Evolutionary conservation across 2,888 invertebrate species (phyloP), one percentile per base, ranked within the genome.

Genomic region (Brachylomia viminalis): DNA sequence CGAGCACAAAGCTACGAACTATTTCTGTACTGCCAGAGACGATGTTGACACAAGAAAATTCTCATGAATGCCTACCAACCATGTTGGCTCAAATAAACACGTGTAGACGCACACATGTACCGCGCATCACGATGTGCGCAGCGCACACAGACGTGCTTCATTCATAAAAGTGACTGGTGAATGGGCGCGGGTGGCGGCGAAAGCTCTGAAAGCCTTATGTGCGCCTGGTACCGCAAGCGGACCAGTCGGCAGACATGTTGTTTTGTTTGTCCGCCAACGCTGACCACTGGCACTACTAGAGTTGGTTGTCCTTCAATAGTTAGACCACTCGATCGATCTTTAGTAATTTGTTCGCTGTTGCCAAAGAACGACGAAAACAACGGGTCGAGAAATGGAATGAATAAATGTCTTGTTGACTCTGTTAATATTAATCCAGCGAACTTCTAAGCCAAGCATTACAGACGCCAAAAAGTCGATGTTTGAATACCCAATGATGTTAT

Each of bases 41-140:
- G 91, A 91, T 96, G 95, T 95, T 95, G 95, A 95, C 95, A 95
- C 92, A 95, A 95, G 95, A 94, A 93, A 95, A 95, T 96, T 96
- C 95, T 95, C 95, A 95, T 95, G 94, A 96, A 95, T 95, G 95
- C 95, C 95, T 94, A 93, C 93, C 94, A 92, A 93, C 93, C 94
- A 92, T 93, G 92, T 93, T 93, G 93, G 90, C 89, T 93, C 92
- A 92, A 93, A 94, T 92, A 93, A 95, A 95, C 96, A 96, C 95
- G 94, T 95, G 95, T 93, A 91, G 88, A 87, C 86, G 72, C 86
- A 91, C 92, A 92, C 92, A 89, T 88, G 75, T 72, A 86, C 11
- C 27, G 74, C 64, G 66, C 79, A 76, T 86, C 82, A 83, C 84
- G 86, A 91, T 87, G 87, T 87, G 69, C 73, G 52, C 70, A 56